Base-by-base conservation (phyloP, 2,797 vertebrate genomes). In the Betta splendens region DNA sequence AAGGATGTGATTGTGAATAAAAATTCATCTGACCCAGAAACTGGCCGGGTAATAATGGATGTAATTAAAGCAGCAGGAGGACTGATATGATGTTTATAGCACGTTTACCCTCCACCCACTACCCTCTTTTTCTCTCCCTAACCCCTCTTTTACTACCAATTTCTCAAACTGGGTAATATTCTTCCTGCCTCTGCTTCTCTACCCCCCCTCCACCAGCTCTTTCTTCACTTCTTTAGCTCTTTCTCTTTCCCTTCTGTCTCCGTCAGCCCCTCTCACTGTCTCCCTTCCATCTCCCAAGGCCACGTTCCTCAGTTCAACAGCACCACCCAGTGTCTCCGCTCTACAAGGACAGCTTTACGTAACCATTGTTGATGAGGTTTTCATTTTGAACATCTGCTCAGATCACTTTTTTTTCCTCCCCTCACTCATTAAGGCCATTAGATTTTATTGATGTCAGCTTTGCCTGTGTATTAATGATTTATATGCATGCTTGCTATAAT, bases 341-440 rank as follows among this genome's bases (percentile, higher is more conserved):
- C 0, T 0, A 0, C 12, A 13, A 37, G 2, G 5, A 5, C 25
- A 6, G 2, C 20, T 77, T 86, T 87, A 82, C 76, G 45, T 76
- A 85, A 87, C 58, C 32, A 29, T 59, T 68, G 58, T 79, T 87
- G 77, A 86, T 81, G 83, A 86, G 83, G 51, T 79, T 77, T 82
- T 75, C 73, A 72, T 81, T 81, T 82, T 73, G 77, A 87, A 86
- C 87, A 90, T 87, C 89, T 90, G 85, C 75, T 86, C 81, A 58
- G 57, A 71, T 81, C 68, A 84, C 44, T 18, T 75, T 74, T 82
- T 61, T 38, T 50, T 36, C 26, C 54, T 61, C 57, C 53, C 35
- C 56, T 72, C 71, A 66, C 68, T 85, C 83, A 83, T 86, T 89
- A 87, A 77, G 64, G 64, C 55, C 22, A 50, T 86, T 83, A 72